Percentiles rank a stretch among this genome's conserved stretches.
Evolutionary conservation across 2,797 vertebrate genomes (phyloP).

Genomic region (Sitta carolinensis): DNA sequence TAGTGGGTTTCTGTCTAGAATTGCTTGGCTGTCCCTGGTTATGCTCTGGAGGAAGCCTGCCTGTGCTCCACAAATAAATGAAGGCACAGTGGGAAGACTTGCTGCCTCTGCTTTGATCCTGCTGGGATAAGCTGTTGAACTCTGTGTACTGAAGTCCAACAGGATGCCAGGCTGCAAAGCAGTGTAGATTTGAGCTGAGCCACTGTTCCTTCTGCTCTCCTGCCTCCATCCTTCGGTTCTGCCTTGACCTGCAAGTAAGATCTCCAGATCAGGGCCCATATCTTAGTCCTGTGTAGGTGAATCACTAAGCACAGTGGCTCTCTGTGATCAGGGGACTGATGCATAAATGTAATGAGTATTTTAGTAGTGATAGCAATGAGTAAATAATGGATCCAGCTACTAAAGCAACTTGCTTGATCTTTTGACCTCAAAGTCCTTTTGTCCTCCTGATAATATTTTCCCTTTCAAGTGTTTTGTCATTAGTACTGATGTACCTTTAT

Average conservation of each 20-base stretch:
- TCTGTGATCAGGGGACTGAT: not conserved
- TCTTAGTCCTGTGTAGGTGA: not conserved
- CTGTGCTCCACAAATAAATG: not conserved
- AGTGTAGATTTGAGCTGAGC: not conserved
- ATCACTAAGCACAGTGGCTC: rapidly evolving
- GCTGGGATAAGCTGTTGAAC: not conserved
- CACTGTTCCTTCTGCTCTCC: rapidly evolving
- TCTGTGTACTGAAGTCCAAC: not conserved
- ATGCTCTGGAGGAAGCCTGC: not conserved
- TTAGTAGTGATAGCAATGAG: not conserved
- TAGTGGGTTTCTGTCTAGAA: not conserved
- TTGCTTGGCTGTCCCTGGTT: not conserved
- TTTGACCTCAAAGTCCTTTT: not conserved
- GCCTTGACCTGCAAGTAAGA: not conserved
- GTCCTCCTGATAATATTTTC: not conserved
- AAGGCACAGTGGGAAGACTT: not conserved
- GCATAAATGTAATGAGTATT: not conserved
- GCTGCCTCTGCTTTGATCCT: not conserved
- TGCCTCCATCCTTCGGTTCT: not conserved
- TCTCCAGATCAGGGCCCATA: not conserved
- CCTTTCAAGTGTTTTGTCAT: not conserved
- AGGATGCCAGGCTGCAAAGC: not conserved
- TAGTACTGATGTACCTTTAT: not conserved
- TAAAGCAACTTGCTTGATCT: not conserved
- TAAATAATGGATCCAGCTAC: not conserved